A percentile compares a stretch with the other conserved stretches of the same genome.
phyloP scores from a whole-genome alignment of 2,888 invertebrate genomes.

The Taenaris catops region DNA sequence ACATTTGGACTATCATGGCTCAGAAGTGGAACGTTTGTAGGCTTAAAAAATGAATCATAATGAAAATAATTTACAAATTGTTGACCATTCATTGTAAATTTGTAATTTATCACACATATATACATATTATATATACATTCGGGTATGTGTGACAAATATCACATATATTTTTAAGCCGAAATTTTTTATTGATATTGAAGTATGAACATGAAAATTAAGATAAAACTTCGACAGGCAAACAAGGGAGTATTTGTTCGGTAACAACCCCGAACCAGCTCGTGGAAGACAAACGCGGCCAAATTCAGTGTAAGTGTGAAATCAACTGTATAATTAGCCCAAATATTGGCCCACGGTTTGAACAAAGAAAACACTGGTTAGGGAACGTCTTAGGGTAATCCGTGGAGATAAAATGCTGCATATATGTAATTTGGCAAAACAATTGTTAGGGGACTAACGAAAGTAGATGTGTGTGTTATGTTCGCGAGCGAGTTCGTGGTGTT shows the following conservation, averaged over 20 bases:
- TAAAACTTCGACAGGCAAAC: conserved; percentile 13
- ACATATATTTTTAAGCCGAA: too few relatives aligned
- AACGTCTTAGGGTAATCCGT: conserved; percentile 47
- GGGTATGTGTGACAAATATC: too few relatives aligned
- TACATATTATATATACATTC: too few relatives aligned
- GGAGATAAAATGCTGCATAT: conserved; percentile 37
- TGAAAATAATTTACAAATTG: too few relatives aligned
- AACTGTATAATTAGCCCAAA: conserved; percentile 62
- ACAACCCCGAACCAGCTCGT: conserved; percentile 23
- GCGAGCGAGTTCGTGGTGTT: too few relatives aligned
- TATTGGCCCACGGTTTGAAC: conserved; percentile 56
- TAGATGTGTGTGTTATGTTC: too few relatives aligned
- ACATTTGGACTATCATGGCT: too few relatives aligned
- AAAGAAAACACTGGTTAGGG: conserved; percentile 59
- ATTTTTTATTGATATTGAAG: conserved; percentile 5
- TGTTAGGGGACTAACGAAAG: too few relatives aligned
- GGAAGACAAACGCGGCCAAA: conserved; percentile 43
- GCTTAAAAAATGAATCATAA: too few relatives aligned
- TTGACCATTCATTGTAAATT: too few relatives aligned
- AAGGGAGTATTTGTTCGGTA: conserved; percentile 19
- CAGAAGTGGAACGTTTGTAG: too few relatives aligned
- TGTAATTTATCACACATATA: neutral
- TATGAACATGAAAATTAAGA: conserved; percentile 6
- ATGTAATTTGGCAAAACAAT: too few relatives aligned
- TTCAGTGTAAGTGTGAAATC: conserved; percentile 58